A percentile compares a stretch with the other conserved stretches of the same genome.
phyloP scores from a whole-genome alignment of 1,140 invertebrate genomes.

The Diabrotica virgifera region DNA sequence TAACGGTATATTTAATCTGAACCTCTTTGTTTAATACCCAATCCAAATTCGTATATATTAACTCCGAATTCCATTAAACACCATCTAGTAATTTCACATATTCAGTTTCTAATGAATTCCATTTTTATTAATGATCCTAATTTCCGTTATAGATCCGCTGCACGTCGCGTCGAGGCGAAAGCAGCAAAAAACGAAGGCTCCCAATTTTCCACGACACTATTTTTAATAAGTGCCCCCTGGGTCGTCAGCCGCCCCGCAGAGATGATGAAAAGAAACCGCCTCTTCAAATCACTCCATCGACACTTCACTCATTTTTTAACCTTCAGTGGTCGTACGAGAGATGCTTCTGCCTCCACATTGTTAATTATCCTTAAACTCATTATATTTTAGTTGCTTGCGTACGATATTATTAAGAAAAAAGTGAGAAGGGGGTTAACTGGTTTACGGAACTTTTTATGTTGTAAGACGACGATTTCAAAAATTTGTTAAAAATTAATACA shows the following conservation, averaged over 20 bases:
- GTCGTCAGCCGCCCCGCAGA: background rate
- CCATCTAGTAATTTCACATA: no score
- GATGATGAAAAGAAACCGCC: constrained; percentile 1
- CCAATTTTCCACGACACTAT: background rate
- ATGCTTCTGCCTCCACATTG: background rate
- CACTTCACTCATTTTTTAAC: constrained; percentile 2
- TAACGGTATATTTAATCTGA: no score
- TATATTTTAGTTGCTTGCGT: no score
- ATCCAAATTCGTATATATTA: no score
- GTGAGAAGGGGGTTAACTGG: no score
- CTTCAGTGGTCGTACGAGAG: background rate
- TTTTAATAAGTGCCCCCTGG: constrained; percentile 1
- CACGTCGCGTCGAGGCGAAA: background rate
- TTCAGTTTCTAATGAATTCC: background rate
- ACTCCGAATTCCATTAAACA: no score
- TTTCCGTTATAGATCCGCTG: background rate
- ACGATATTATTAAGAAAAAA: no score
- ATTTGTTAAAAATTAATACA: no score
- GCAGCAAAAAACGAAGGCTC: background rate
- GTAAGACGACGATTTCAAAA: no score
- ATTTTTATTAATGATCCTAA: background rate
- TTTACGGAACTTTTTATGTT: no score
- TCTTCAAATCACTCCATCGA: background rate
- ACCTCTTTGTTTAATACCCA: no score
- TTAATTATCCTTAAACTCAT: background rate